These are phyloP conservation scores for Amblyjoppa fuscipennis DNA, from an alignment of 2,888 invertebrate species.

Conservation along the genomic window DNA sequence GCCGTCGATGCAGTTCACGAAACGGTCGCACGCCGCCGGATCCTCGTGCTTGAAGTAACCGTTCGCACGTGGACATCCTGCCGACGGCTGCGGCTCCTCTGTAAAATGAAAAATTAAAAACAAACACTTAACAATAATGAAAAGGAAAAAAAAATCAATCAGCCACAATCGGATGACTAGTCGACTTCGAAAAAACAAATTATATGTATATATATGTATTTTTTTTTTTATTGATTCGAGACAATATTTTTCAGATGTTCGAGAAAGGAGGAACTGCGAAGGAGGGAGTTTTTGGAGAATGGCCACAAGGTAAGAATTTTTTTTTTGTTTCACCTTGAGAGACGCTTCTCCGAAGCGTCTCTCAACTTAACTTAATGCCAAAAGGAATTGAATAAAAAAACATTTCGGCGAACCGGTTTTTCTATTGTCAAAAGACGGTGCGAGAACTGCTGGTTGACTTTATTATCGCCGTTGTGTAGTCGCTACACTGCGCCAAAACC, in stretches of 20 bases:
- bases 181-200: slow-evolving; percentile 1
- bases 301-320: background rate
- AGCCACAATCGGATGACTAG: too few relatives aligned
- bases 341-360: slow-evolving; percentile 9
- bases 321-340: slow-evolving; percentile 31
- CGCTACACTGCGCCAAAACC: slow-evolving; percentile 32
- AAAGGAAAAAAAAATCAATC: slow-evolving; percentile 23
- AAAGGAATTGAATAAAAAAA: slow-evolving; percentile 24
- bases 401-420: slow-evolving; percentile 56
- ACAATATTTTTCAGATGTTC: background rate
- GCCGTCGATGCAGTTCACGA: slow-evolving; percentile 92
- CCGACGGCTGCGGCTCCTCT: slow-evolving; percentile 91
- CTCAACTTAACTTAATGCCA: slow-evolving; percentile 6
- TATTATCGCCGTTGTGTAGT: background rate
- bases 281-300: background rate
- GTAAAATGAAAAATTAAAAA: slow-evolving; percentile 75
- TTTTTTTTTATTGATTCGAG: background rate
- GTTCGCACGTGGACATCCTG: slow-evolving; percentile 92
- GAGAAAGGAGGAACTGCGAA: background rate
- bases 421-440: slow-evolving; percentile 43
- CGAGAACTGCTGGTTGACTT: slow-evolving; percentile 15
- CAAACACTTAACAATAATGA: slow-evolving; percentile 31
- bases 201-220: slow-evolving; percentile 30
- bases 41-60: slow-evolving; percentile 92
- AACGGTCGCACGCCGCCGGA: slow-evolving; percentile 91